Conservation (phyloP, 2,797 vertebrate genomes). For the Lacerta agilis region DNA sequence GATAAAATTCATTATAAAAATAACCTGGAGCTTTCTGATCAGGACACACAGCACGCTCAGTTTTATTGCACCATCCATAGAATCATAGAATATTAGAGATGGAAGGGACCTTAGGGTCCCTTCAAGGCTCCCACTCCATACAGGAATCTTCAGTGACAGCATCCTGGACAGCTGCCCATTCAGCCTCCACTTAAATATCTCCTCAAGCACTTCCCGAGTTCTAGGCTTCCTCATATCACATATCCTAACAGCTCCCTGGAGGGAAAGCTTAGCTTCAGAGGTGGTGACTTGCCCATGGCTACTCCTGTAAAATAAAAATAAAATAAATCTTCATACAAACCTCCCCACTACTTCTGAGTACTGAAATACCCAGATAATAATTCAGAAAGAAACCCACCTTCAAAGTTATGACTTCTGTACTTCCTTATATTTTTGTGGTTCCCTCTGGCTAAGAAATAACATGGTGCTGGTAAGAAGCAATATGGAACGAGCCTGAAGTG, state of each 20-base stretch:
- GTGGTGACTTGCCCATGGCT: neutral
- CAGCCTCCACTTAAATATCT: no score
- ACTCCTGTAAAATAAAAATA: neutral
- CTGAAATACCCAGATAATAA: neutral
- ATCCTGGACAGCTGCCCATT: no score
- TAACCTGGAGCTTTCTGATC: neutral
- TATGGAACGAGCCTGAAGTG: neutral
- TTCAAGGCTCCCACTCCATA: no score
- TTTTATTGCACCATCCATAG: neutral
- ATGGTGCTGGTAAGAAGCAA: neutral
- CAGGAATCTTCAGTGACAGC: no score
- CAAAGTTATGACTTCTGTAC: neutral
- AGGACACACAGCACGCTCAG: neutral
- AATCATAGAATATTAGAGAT: no score
- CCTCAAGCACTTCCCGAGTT: neutral
- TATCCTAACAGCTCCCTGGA: neutral
- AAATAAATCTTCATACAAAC: neutral
- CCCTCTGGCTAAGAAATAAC: neutral
- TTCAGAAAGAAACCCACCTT: neutral
- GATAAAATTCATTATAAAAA: no score
- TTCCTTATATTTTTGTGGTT: constrained; percentile 1
- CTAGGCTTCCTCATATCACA: neutral
- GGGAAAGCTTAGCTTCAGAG: neutral
- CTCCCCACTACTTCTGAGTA: neutral
- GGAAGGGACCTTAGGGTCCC: no score